Percentiles rank a stretch among this genome's conserved stretches.
Conservation (phyloP, 2,888 invertebrate genomes). For the Charanyca ferruginea region DNA sequence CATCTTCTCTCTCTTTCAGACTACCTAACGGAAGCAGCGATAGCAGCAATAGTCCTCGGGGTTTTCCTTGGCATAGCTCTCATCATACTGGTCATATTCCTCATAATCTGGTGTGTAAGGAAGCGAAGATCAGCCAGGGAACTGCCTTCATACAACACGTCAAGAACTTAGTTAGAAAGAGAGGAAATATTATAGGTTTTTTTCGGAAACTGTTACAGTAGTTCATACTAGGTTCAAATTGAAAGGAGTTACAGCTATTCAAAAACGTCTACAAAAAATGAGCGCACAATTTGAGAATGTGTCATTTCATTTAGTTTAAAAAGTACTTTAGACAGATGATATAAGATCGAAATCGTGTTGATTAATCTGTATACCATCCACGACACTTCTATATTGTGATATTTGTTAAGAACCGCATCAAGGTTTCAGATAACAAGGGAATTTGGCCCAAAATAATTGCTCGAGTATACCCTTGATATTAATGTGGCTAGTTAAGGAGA, state of each 20-base stretch:
- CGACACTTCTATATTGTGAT: too few relatives aligned
- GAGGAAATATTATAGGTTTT: neutral
- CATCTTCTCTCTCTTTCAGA: conserved; percentile 76
- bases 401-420: too few relatives aligned
- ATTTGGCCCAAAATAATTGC: neutral
- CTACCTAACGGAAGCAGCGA: conserved; percentile 88
- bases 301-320: too few relatives aligned
- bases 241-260: too few relatives aligned
- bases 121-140: conserved; percentile 90
- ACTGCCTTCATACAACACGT: conserved; percentile 87
- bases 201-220: conserved; percentile 15
- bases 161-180: conserved; percentile 23
- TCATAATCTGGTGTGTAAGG: conserved; percentile 92
- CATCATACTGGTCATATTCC: conserved; percentile 91
- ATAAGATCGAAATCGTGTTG: too few relatives aligned
- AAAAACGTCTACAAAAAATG: too few relatives aligned
- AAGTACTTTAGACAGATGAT: too few relatives aligned
- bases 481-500: too few relatives aligned
- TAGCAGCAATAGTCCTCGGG: conserved; percentile 94
- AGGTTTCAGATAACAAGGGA: too few relatives aligned
- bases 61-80: conserved; percentile 92
- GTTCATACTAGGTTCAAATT: neutral
- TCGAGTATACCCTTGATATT: too few relatives aligned
- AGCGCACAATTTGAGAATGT: too few relatives aligned
- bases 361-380: too few relatives aligned